phyloP scores from a whole-genome alignment of 2,888 invertebrate genomes.

The Eulithis prunata region DNA sequence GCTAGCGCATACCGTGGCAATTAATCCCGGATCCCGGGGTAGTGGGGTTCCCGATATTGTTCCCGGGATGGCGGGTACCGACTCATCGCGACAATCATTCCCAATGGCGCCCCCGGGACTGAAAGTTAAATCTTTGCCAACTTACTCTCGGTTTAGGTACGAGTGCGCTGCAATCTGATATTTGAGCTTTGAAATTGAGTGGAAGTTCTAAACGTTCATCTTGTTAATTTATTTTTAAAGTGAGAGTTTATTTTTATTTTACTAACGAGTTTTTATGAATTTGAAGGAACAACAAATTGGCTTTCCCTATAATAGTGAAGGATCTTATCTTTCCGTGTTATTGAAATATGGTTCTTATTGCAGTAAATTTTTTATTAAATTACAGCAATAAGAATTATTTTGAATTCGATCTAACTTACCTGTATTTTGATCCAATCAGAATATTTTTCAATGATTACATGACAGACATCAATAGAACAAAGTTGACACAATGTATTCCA shows the following conservation, averaged over 20 bases:
- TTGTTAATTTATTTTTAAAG: background rate
- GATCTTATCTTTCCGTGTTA: no score
- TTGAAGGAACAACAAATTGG: no score
- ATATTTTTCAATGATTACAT: conserved; percentile 25
- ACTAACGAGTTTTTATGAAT: no score
- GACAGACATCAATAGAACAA: conserved; percentile 56
- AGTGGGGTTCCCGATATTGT: conserved; percentile 27
- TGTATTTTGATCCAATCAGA: no score
- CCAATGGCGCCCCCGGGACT: conserved; percentile 76
- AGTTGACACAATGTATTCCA: conserved; percentile 53
- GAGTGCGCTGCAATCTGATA: conserved; percentile 34
- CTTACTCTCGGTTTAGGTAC: conserved; percentile 46
- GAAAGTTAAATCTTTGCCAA: conserved; percentile 81
- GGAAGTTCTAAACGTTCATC: conserved; percentile 19
- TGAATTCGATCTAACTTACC: no score
- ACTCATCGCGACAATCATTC: conserved; percentile 79
- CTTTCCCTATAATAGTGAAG: no score
- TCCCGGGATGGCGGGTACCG: conserved; percentile 40
- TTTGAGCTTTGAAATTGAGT: conserved; percentile 24
- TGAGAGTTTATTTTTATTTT: no score
- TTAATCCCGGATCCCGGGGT: conserved; percentile 64
- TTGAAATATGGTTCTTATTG: no score
- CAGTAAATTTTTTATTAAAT: no score
- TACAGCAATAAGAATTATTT: no score
- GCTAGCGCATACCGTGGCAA: conserved; percentile 72